Base-by-base conservation (phyloP, 2,113 vertebrate genomes). In the Strix aluco region DNA sequence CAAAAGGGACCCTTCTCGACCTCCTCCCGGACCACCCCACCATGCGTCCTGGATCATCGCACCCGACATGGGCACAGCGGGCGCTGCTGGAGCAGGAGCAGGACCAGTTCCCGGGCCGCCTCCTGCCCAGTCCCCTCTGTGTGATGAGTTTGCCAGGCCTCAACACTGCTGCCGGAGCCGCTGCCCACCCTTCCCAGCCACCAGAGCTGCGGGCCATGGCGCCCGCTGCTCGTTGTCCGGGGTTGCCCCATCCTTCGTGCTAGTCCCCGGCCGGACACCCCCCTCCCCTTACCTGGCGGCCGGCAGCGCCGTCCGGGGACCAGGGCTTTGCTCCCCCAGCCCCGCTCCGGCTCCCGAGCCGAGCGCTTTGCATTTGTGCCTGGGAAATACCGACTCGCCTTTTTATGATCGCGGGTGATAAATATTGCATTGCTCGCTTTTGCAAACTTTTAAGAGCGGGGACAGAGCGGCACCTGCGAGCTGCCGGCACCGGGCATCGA, bases 381-480 rank as follows among this genome's bases (percentile, higher is more conserved):
- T 73, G 96, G 92, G 92, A 97, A 98, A 95, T 85, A 78, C 94
- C 81, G 84, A 44, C 61, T 80, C 65, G 96, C 94, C 96, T 94
- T 97, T 98, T 98, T 97, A 98, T 97, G 79, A 92, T 96, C 80
- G 66, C 81, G 83, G 94, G 84, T 98, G 95, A 98, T 98, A 97
- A 98, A 98, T 98, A 98, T 98, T 98, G 97, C 97, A 98, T 98
- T 52, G 97, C 77, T 77, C 70, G 70, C 95, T 95, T 59, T 98
- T 92, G 95, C 90, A 96, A 98, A 98, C 97, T 97, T 97, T 97
- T 96, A 97, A 96, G 95, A 97, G 93, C 74, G 73, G 89, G 84
- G 94, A 91, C 94, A 96, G 94, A 86, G 83, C 52, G 70, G 94
- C 66, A 86, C 90, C 92, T 88, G 91, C 44, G 30, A 92, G 69